Conservation (phyloP, 2,888 invertebrate genomes). For the Antitype chi region DNA sequence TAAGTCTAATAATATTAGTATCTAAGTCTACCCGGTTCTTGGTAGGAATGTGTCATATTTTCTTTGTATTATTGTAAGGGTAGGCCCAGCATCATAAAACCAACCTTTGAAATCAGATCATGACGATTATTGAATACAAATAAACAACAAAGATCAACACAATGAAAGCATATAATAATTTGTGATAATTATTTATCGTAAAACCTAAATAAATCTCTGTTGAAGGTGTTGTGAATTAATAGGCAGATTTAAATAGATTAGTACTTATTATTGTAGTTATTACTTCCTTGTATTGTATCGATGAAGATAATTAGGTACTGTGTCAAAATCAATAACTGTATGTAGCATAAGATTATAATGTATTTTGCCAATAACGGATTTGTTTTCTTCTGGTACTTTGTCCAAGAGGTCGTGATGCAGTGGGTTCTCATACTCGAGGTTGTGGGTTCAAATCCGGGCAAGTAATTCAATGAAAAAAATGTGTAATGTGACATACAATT, state of each 20-base stretch:
- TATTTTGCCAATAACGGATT: background rate
- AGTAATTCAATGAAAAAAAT: too few species aligned
- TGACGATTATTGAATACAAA: background rate
- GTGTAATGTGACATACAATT: background rate
- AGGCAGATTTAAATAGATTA: conserved; percentile 24
- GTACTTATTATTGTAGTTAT: conserved; percentile 20
- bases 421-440: background rate
- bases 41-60: background rate
- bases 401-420: background rate
- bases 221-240: conserved; percentile 20
- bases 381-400: background rate
- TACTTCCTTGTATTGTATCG: conserved; percentile 25
- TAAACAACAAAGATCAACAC: background rate
- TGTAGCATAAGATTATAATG: background rate
- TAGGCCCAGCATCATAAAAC: background rate
- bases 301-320: conserved; percentile 6
- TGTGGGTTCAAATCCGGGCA: background rate
- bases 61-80: background rate
- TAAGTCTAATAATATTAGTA: background rate
- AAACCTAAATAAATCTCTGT: conserved; percentile 21
- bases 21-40: background rate
- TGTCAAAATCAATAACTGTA: background rate
- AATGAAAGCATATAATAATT: background rate
- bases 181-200: conserved; percentile 33
- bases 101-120: background rate